phyloP scores from a whole-genome alignment of 35 echinoderm and acorn worm genomes.

The Ophioderma brevispina region DNA sequence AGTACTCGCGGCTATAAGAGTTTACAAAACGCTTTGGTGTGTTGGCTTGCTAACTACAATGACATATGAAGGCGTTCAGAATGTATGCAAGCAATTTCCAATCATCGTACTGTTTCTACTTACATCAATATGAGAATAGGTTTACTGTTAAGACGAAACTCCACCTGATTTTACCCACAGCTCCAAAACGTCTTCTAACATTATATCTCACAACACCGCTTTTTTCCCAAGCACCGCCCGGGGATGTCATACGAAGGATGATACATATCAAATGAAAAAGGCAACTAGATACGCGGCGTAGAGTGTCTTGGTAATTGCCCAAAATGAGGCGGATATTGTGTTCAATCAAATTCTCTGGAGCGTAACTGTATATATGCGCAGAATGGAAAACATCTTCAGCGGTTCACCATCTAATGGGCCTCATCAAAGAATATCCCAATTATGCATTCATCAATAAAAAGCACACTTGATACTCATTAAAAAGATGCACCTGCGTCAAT shows the following conservation, averaged over 20 bases:
- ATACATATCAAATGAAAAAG: neutral
- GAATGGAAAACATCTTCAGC: constrained; percentile 1
- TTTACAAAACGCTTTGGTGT: neutral
- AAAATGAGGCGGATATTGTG: constrained; percentile 1
- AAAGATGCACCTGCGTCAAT: neutral
- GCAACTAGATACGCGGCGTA: neutral
- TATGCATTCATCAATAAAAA: constrained; percentile 1
- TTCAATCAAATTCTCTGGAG: constrained; percentile 7
- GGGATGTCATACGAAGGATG: neutral
- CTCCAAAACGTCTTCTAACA: neutral
- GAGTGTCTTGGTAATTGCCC: neutral
- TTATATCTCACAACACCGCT: neutral
- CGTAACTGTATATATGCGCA: neutral
- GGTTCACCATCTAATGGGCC: neutral
- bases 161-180: neutral
- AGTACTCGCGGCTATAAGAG: neutral
- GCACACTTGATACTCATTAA: constrained; percentile 13
- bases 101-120: neutral
- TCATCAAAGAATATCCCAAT: constrained; percentile 3
- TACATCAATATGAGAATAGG: neutral
- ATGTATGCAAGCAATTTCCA: neutral
- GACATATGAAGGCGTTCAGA: neutral
- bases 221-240: neutral
- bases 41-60: neutral
- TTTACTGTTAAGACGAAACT: neutral